A percentile compares a stretch with the other conserved stretches of the same genome.
Conservation (phyloP, 2,113 vertebrate genomes). For the Chascanopsetta lugubris region DNA sequence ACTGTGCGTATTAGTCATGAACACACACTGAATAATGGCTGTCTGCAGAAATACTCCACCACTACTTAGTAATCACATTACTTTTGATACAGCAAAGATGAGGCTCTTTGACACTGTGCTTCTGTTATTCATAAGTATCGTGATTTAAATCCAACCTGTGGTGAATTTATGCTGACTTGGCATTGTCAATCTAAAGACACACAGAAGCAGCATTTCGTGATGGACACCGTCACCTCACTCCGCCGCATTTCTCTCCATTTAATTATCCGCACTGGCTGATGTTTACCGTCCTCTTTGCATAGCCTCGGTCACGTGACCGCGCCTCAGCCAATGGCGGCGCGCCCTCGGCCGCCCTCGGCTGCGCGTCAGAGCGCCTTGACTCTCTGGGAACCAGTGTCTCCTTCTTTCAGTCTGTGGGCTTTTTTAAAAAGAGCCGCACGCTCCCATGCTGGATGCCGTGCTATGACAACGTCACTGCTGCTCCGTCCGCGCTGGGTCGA, state of each 20-base stretch:
- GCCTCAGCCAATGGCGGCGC: constrained; percentile 84
- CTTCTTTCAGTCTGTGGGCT: constrained; percentile 93
- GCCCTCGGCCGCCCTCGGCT: constrained; percentile 80
- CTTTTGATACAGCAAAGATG: neutral
- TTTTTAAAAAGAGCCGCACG: constrained; percentile 94
- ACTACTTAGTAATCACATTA: neutral
- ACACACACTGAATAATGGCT: neutral
- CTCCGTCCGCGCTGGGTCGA: constrained; percentile 99
- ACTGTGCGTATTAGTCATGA: neutral
- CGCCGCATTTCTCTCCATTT: constrained; percentile 79
- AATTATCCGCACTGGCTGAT: constrained; percentile 84
- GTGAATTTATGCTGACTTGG: neutral
- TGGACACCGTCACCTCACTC: constrained; percentile 58
- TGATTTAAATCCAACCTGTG: neutral
- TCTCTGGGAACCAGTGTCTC: constrained; percentile 86
- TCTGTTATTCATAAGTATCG: neutral
- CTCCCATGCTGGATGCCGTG: constrained; percentile 94
- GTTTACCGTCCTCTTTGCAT: constrained; percentile 93
- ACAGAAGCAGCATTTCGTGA: constrained; percentile 24
- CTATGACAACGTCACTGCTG: constrained; percentile 99
- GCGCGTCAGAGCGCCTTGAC: constrained; percentile 88
- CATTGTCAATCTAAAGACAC: constrained; percentile 13
- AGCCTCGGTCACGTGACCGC: constrained; percentile 83
- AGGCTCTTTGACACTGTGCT: neutral
- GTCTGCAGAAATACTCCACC: neutral